Base-by-base conservation (phyloP, 2,888 invertebrate species). In the Chironomus tentans region DNA sequence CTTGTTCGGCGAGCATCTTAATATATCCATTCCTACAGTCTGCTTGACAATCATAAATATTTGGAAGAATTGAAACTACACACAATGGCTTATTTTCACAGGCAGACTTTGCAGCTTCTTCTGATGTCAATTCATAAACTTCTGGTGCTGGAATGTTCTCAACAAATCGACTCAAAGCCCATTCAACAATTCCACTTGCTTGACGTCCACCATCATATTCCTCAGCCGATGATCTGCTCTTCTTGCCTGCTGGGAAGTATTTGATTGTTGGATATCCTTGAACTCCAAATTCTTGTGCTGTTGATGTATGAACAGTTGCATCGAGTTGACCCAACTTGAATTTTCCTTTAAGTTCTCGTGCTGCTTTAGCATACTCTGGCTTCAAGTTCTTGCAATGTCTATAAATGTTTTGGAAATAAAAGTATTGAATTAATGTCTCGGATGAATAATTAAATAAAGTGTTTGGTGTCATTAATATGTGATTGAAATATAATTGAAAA, bases 221-320 rank as follows among this genome's bases (percentile, higher is more conserved):
- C 78, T 89, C 88, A 0, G 87, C 90, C 3, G 90, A 89, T 80
- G 88, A 89, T 0, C 85, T 81, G 76, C 86, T 85, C 83, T 94
- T 93, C 80, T 89, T 89, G 78, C 92, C 92, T 0, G 92, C 87
- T 0, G 89, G 85, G 86, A 98, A 98, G 84, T 89, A 89, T 85
- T 98, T 98, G 81, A 99, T 98, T 47, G 98, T 97, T 2, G 98
- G 98, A 85, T 96, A 98, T 0, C 98, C 98, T 79, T 92, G 90
- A 47, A 98, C 92, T 79, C 90, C 91, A 84, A 93, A 98, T 81
- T 92, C 89, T 78, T 88, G 86, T 0, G 97, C 94, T 84, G 92
- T 94, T 13, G 86, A 83, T 77, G 91, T 90, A 85, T 99, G 92
- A 0, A 92, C 93, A 0, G 98, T 99, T 0, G 98, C 97, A 86